Evolutionary conservation across 2,113 vertebrate species (phyloP), one percentile per base, ranked within the genome.

Genomic region (Alaudala cheleensis): DNA sequence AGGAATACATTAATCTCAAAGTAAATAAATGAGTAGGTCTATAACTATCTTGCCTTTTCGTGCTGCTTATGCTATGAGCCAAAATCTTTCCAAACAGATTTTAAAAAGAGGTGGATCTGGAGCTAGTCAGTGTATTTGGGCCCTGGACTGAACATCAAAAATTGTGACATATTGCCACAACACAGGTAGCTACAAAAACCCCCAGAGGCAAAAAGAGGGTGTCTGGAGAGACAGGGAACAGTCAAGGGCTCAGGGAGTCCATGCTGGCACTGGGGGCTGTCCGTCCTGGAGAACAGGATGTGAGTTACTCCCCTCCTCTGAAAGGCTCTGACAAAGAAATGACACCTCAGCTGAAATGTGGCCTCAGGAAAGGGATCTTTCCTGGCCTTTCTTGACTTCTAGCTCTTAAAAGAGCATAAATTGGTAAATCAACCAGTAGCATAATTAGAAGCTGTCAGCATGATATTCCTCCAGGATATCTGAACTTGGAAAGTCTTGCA

Each of bases 251-350:
- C 34, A 66, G 47, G 39, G 3, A 23, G 14, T 12, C 37, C 19
- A 9, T 0, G 0, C 9, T 28, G 33, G 56, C 14, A 10, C 29
- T 29, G 18, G 25, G 24, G n/a, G 7, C 6, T 54, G 10, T 33
- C n/a, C 2, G 1, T 16, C 24, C 12, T 20, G 29, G 47, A 47
- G 6, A 25, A 17, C 14, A 5, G 33, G 29, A 5, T 31, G 28
- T 33, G 24, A 2, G 0, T 14, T 1, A 2, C 23, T 81, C 5
- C 22, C 14, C 50, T 44, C 10, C 47, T 50, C 34, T 3, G 11
- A 73, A 47, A 56, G 67, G 37, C 45, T 73, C 47, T 3, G 3
- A 31, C 10, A 0, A 34, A 62, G 37, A 39, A 42, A 33, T 28
- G 54, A 8, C 18, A 6, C n/a, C 71, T 77, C 4, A 4, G 20